These are phyloP conservation scores for Drosophila quinaria DNA, from an alignment of 2,888 invertebrate genomes.

Conservation along the genomic window DNA sequence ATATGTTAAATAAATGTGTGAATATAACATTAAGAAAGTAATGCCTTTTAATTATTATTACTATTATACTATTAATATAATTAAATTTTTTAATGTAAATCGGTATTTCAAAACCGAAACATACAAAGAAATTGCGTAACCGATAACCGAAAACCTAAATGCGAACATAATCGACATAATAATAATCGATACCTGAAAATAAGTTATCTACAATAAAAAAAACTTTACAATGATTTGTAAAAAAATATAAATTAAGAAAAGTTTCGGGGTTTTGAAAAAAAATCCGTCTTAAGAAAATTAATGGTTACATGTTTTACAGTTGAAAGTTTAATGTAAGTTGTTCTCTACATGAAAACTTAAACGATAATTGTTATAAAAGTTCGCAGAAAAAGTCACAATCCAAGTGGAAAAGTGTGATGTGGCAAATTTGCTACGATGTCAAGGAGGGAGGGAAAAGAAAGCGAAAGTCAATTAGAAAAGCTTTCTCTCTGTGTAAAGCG, in stretches of 20 bases:
- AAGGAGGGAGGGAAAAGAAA: background rate
- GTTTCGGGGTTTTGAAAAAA: background rate
- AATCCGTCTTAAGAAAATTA: background rate
- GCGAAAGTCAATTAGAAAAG: constrained; percentile 21
- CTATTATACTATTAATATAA: too few relatives aligned
- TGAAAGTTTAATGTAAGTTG: background rate
- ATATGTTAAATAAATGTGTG: too few relatives aligned
- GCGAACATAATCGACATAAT: too few relatives aligned
- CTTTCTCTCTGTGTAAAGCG: constrained; percentile 49
- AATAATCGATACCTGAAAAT: too few relatives aligned
- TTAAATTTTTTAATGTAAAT: too few relatives aligned
- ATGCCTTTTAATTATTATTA: too few relatives aligned
- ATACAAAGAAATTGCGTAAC: too few relatives aligned
- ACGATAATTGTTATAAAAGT: constrained; percentile 2
- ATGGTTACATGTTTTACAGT: background rate
- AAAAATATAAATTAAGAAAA: background rate
- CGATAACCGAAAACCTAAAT: too few relatives aligned
- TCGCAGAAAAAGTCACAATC: background rate
- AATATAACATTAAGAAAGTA: too few relatives aligned
- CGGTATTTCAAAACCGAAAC: too few relatives aligned
- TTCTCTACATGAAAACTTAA: background rate
- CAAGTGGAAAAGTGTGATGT: constrained; percentile 10
- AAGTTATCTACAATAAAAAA: too few relatives aligned
- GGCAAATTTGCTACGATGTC: background rate
- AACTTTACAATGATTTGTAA: background rate